Percentiles rank a stretch among this genome's conserved stretches.
phyloP scores from a whole-genome alignment of 2,888 invertebrate species.

The Anaspis maculata region DNA sequence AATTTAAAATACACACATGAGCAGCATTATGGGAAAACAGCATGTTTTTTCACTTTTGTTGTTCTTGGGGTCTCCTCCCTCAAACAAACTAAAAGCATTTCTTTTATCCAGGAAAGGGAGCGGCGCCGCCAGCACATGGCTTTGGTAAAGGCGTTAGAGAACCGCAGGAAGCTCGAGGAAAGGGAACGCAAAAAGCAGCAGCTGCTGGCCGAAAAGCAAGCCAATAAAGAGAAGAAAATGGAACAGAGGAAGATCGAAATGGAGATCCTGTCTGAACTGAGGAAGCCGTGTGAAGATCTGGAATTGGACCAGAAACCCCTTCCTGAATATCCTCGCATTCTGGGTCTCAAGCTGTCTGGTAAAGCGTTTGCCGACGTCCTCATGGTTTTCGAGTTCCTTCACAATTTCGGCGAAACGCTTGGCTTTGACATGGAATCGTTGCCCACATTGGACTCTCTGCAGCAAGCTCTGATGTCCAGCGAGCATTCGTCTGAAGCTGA shows the following conservation, averaged over 20 bases:
- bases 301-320: slow-evolving; percentile 69
- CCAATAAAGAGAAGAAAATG: slow-evolving; percentile 76
- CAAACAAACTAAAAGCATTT: too few species aligned
- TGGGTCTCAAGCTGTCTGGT: slow-evolving; percentile 58
- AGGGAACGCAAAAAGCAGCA: slow-evolving; percentile 68
- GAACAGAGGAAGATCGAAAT: slow-evolving; percentile 61
- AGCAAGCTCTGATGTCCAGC: slow-evolving; percentile 66
- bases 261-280: slow-evolving; percentile 59
- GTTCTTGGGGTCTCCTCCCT: too few species aligned
- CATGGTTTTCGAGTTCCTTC: slow-evolving; percentile 94
- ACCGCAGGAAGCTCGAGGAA: slow-evolving; percentile 79
- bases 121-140: slow-evolving; percentile 84
- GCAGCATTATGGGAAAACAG: too few species aligned
- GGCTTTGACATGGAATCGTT: slow-evolving; percentile 86
- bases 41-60: too few species aligned
- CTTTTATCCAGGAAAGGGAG: slow-evolving; percentile 82
- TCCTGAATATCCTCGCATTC: slow-evolving; percentile 67
- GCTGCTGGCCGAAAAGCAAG: slow-evolving; percentile 73
- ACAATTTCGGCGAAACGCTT: slow-evolving; percentile 91
- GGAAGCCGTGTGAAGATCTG: slow-evolving; percentile 89
- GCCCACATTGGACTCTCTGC: slow-evolving; percentile 79
- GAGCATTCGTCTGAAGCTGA: slow-evolving; percentile 71
- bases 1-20: too few species aligned
- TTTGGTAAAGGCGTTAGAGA: slow-evolving; percentile 79
- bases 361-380: slow-evolving; percentile 86